Percentiles rank a stretch among this genome's conserved stretches.
phyloP scores from a whole-genome alignment of 2,888 invertebrate species.

The Cosmia trapezina region DNA sequence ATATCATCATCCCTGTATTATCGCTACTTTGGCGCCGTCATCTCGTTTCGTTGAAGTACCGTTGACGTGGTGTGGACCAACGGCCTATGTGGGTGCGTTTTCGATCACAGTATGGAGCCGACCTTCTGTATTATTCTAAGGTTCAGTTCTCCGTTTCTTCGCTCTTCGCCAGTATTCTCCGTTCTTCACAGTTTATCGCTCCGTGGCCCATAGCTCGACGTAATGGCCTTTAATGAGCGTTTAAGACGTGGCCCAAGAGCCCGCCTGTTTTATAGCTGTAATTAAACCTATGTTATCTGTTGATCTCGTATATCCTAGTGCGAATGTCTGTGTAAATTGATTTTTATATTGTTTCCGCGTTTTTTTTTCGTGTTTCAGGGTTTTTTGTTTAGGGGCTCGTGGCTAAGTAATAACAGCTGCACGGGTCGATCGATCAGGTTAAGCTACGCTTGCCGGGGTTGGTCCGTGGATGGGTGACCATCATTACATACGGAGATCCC shows the following conservation, averaged over 20 bases:
- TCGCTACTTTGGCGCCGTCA: no score
- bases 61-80: no score
- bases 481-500: no score
- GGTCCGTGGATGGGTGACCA: no score
- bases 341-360: conserved; percentile 62
- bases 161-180: conserved; percentile 46
- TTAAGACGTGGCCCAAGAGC: conserved; percentile 77
- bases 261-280: conserved; percentile 87
- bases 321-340: conserved; percentile 77
- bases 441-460: no score
- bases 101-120: no score
- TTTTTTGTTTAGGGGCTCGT: not conserved
- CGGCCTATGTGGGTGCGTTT: not conserved
- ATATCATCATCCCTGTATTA: no score
- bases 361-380: conserved; percentile 20
- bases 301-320: conserved; percentile 74
- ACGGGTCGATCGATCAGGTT: no score
- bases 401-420: no score
- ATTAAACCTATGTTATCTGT: conserved; percentile 85
- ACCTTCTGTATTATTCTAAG: conserved; percentile 23
- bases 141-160: conserved; percentile 62
- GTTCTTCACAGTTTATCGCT: conserved; percentile 79
- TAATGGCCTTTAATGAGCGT: conserved; percentile 86
- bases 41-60: no score
- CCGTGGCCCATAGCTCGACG: conserved; percentile 59